A percentile compares a stretch with the other conserved stretches of the same genome.
Evolutionary conservation across 2,888 invertebrate genomes (phyloP).

Genomic region (Graphium colonna): DNA sequence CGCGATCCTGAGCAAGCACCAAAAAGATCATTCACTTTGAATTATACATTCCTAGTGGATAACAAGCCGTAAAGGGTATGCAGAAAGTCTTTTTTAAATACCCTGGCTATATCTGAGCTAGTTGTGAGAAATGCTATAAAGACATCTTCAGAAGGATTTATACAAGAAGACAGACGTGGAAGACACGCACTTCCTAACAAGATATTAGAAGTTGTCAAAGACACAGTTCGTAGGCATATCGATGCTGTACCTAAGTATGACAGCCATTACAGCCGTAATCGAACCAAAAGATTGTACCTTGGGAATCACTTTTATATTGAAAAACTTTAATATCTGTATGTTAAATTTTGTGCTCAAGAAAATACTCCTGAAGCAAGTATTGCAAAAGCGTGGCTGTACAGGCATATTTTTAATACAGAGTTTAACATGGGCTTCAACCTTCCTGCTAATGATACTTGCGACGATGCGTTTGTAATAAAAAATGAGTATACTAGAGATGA

Average conservation of each 20-base stretch:
- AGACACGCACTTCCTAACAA: too few relatives aligned
- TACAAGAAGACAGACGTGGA: neutral
- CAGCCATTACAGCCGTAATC: too few relatives aligned
- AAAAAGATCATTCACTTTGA: too few relatives aligned
- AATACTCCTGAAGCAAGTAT: neutral
- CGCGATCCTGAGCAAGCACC: too few relatives aligned
- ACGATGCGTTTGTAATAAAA: neutral
- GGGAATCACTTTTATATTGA: neutral
- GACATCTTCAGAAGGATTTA: neutral
- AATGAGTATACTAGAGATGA: neutral
- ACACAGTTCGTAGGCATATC: neutral
- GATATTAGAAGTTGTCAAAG: too few relatives aligned
- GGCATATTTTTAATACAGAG: too few relatives aligned
- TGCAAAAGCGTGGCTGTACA: neutral
- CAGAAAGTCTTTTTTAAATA: too few relatives aligned
- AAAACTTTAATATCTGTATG: neutral
- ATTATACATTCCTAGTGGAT: too few relatives aligned
- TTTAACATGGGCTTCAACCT: neutral
- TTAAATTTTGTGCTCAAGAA: neutral
- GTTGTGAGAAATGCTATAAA: neutral
- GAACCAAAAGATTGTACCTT: neutral
- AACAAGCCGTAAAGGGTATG: too few relatives aligned
- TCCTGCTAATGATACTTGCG: neutral
- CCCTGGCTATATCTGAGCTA: neutral
- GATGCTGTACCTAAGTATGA: too few relatives aligned